Evolutionary conservation across 2,797 vertebrate genomes (phyloP), one percentile per base, ranked within the genome.

Genomic region (Cossypha niveicapilla): DNA sequence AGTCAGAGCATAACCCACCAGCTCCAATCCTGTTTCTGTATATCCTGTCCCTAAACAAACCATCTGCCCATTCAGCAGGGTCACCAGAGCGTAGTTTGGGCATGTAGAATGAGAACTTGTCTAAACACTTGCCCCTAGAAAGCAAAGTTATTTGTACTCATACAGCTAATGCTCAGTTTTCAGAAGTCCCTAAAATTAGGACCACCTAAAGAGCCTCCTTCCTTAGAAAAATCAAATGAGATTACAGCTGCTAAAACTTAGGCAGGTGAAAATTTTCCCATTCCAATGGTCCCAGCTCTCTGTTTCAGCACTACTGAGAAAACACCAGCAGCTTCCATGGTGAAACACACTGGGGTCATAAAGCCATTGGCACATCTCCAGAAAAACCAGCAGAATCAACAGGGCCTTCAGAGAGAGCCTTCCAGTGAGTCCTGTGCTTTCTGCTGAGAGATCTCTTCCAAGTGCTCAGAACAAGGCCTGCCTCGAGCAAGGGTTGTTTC

Each of bases 321-420:
- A 90, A 44, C 6, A 66, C 21, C 41, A 82, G 58, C 32, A 81
- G 39, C 15, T 54, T 63, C 53, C 37, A 11, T 5, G 47, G 23
- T 8, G 21, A 75, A 90, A 32, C 14, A 44, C 7, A 7, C 0
- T 12, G 9, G 37, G 1, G 3, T 74, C 39, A 34, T 0, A 83
- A 39, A 87, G 50, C 41, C 61, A 34, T 3, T 15, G 57, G 24
- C 12, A 0, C 34, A 56, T 30, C 35, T 23, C 39, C 56, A 58
- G 22, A 41, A 60, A 21, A 54, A n/a, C 10, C 37, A 83, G 50
- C 25, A 58, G 24, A 60, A 81, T 16, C 37, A 67, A 13, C 2
- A 0, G 10, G 27, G 11, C 18, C 53, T 75, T 39, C 57, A 42
- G 42, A 22, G 42, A 63, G 6, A 71, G 50, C 71, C 18, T 6